Evolutionary conservation across 2,113 vertebrate species (phyloP), one percentile per base, ranked within the genome.

Genomic region (Pedionomus torquatus): DNA sequence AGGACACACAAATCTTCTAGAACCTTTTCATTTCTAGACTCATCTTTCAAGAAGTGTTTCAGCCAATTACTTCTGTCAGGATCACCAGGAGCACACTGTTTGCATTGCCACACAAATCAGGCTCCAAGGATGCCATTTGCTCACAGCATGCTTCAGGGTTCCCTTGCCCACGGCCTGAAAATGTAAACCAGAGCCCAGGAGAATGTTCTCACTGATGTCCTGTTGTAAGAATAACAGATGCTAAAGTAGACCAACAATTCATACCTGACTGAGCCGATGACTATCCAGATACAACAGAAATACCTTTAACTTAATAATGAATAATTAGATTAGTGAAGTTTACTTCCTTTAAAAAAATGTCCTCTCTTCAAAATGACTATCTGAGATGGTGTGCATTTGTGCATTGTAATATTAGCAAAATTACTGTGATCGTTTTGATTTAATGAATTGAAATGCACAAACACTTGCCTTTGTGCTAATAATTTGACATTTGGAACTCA

Each of bases 401-500:
- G 23, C 58, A 79, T 52, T 48, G 86, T 64, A 43, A 71, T 52
- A 91, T 54, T 72, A 87, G 54, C 94, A 95, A 95, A 97, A 93
- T 58, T 30, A 68, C 60, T 41, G 69, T 21, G 71, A 85, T 95
- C 30, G 72, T 94, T 94, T 94, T 78, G 83, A 91, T 87, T 83
- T 69, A 89, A 49, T 65, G 65, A 97, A 91, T 57, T 71, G 80
- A 80, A 96, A 95, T 89, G 84, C 84, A 78, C 58, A 93, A 93
- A 94, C 68, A 85, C 64, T 89, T 96, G 89, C 78, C 88, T 80
- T 92, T 81, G 66, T 44, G 96, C 82, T 95, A 93, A 95, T 49
- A 82, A 91, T 94, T 60, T 97, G 95, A 90, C 90, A 92, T 95
- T 85, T 95, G 80, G 64, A 92, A 78, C 90, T 89, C n/a, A 3